Base-by-base conservation (phyloP, 2,888 invertebrate species). In the Aphodius sticticus region DNA sequence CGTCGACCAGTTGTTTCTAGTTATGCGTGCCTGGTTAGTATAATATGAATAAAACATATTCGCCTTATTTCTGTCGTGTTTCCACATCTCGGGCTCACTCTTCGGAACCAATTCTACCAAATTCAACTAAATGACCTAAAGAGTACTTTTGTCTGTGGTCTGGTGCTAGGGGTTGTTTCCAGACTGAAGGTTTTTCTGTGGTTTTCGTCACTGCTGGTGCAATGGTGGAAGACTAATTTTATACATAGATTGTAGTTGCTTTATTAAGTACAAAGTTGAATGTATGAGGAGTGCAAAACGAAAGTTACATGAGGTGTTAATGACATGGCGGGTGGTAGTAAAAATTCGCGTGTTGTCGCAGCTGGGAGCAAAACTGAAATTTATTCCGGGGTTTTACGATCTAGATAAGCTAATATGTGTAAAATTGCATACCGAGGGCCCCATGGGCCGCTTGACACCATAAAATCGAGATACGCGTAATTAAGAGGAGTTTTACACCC, bases 381-480 rank as follows among this genome's bases (percentile, higher is more conserved):
- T 74, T 36, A 74, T 37, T 35, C 36, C 35, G 36, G 36, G 74
- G 37, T 37, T 74, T 74, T 74, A 74, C 74, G 74, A 74, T 74
- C 74, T 37, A 35, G 74, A 74, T 74, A 74, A 74, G 74, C 36
- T 74, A 74, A 74, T 74, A 37, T 74, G 74, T 74, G 74, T 74
- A 74, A 74, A 74, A 74, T 74, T 74, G 74, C 74, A 74, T 74
- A 36, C n/a, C 37, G 35, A 74, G 74, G n/a, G 74, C 74, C 74
- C 74, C 37, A 35, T 36, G 36, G 36, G 74, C 37, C 74, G 74
- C 37, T 74, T 35, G 74, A 74, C 74, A 74, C 74, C 36, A 37
- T 74, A 74, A 70, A 70, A 53, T 53, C 53, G 53, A 53, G 53
- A 53, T 12, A 12, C 53, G 53, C 53, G 53, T 53, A 53, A 53